Evolutionary conservation across 2,113 vertebrate genomes (phyloP).

Genomic region (Rhadina sibilatrix): DNA sequence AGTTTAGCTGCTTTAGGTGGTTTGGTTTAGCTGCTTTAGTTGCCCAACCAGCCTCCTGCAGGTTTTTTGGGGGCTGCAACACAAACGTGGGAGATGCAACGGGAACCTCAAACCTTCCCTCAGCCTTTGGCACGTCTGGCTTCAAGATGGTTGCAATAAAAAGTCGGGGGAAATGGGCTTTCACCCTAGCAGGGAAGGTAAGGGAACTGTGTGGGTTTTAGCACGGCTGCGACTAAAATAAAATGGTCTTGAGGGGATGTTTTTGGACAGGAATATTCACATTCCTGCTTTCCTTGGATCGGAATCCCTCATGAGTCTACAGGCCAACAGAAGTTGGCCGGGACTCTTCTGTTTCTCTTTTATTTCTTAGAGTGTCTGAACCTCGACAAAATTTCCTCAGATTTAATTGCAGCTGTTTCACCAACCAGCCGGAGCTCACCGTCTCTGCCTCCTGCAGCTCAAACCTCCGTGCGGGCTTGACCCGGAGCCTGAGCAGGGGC

Average conservation of each 20-base stretch:
- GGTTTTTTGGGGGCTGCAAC: slow-evolving; percentile 9
- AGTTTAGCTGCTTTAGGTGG: background rate
- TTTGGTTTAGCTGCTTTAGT: background rate
- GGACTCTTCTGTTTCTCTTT: slow-evolving; percentile 29
- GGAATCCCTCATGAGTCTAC: background rate
- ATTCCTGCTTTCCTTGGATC: background rate
- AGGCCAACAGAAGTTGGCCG: slow-evolving; percentile 28
- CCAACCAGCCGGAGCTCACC: background rate
- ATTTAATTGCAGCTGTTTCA: slow-evolving; percentile 25
- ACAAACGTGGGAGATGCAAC: background rate
- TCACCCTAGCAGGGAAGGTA: background rate
- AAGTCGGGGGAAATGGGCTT: slow-evolving; percentile 32
- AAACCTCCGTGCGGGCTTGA: slow-evolving; percentile 11
- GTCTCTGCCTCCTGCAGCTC: background rate
- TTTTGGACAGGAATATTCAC: slow-evolving; percentile 29
- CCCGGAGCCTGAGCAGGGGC: background rate
- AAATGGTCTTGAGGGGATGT: slow-evolving; percentile 34
- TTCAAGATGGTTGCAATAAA: slow-evolving; percentile 51
- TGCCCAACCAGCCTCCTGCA: slow-evolving; percentile 8
- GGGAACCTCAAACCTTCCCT: slow-evolving; percentile 29
- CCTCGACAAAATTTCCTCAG: slow-evolving; percentile 19
- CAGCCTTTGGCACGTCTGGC: slow-evolving; percentile 35
- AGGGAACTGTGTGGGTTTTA: slow-evolving; percentile 5
- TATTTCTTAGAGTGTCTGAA: slow-evolving; percentile 43
- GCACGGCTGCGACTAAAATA: slow-evolving; percentile 18